These are phyloP conservation scores for Lasioglossum oenotherae DNA, from an alignment of 2,888 invertebrate species.

Conservation along the genomic window DNA sequence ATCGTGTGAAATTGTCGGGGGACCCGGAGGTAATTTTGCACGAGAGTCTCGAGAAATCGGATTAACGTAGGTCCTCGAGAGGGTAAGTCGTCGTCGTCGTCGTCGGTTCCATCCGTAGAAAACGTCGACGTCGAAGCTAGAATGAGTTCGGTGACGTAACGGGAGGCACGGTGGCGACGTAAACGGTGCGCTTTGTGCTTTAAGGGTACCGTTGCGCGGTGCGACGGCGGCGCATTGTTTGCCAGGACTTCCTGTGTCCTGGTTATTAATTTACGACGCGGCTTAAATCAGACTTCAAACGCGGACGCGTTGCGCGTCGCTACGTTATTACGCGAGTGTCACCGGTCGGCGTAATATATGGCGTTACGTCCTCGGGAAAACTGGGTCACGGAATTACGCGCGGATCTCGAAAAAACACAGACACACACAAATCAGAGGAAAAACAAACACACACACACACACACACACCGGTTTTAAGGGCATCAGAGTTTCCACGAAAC, in stretches of 20 bases:
- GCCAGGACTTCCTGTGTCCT: constrained; percentile 24
- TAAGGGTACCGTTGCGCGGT: constrained; percentile 39
- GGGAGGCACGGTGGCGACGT: background rate
- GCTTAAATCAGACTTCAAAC: constrained; percentile 53
- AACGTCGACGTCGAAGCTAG: background rate
- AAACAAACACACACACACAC: background rate
- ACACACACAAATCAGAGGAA: background rate
- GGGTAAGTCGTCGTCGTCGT: background rate
- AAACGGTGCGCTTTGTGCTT: background rate
- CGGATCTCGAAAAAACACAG: background rate
- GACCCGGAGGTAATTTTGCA: background rate
- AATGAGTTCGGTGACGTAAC: background rate
- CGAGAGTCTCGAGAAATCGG: background rate
- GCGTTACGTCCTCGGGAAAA: constrained; percentile 9
- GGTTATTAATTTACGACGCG: constrained; percentile 50
- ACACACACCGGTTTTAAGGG: background rate
- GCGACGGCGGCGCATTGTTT: constrained; percentile 23
- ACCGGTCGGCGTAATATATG: constrained; percentile 29
- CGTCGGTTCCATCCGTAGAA: background rate
- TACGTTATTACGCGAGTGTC: constrained; percentile 45
- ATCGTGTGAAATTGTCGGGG: background rate
- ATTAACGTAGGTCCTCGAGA: background rate
- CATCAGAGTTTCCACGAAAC: background rate
- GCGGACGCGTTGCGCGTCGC: constrained; percentile 11
- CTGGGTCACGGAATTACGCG: constrained; percentile 20